phyloP scores from a whole-genome alignment of 2,113 vertebrate genomes.

The Lophura nycthemera region DNA sequence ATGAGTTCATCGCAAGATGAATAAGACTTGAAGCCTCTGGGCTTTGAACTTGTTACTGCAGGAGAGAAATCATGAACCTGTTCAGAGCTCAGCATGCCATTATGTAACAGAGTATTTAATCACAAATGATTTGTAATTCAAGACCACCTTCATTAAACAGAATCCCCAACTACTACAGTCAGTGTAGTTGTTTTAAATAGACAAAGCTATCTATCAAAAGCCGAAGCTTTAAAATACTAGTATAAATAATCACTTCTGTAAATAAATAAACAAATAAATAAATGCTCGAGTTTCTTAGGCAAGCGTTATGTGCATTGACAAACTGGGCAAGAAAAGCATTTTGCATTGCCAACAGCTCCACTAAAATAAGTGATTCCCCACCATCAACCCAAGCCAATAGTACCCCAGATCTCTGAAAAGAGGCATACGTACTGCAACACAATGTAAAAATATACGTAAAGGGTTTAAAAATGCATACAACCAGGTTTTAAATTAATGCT shows the following conservation, averaged over 20 bases:
- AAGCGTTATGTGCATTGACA: background rate
- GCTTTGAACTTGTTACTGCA: background rate
- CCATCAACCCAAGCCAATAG: accelerated
- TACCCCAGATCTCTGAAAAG: background rate
- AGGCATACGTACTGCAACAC: background rate
- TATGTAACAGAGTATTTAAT: background rate
- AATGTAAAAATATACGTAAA: background rate
- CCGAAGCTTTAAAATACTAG: background rate
- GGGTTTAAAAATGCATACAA: background rate
- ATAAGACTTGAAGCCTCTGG: background rate
- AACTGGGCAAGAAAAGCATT: background rate
- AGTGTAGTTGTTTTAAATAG: background rate
- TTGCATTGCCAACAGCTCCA: background rate
- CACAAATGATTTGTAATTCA: background rate
- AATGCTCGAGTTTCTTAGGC: background rate
- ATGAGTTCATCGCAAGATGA: background rate
- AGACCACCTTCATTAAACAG: background rate
- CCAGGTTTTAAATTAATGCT: background rate
- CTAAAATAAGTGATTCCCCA: background rate
- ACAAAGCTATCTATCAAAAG: background rate
- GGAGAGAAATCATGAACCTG: background rate
- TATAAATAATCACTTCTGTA: background rate
- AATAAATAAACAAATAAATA: background rate
- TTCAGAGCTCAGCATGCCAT: background rate
- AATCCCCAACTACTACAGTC: background rate